Conservation (phyloP, 92 coral and sea anemone species). For the Isaurus tuberculatus region DNA sequence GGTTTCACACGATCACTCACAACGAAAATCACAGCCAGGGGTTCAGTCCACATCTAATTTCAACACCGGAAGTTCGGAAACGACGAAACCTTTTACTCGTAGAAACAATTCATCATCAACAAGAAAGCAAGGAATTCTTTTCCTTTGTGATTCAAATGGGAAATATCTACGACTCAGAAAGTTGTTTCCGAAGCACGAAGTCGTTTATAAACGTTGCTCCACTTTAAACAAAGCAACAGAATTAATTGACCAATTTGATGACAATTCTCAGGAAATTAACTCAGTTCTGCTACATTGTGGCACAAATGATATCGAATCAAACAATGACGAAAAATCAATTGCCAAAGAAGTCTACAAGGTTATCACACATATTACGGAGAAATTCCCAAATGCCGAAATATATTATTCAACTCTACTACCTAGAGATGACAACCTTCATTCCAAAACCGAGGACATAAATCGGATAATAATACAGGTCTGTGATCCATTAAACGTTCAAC, state of each 20-base stretch:
- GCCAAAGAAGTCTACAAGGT: neutral
- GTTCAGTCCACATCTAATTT: no score
- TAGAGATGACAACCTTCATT: conserved; percentile 10
- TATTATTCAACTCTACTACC: conserved; percentile 21
- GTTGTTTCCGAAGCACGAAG: conserved; percentile 6
- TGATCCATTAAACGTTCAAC: neutral
- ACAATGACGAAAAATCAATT: conserved; percentile 8
- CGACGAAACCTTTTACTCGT: neutral
- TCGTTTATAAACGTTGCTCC: conserved; percentile 16
- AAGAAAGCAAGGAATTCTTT: conserved; percentile 4
- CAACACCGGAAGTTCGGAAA: no score
- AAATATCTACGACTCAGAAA: conserved; percentile 20
- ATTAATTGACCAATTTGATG: conserved; percentile 8
- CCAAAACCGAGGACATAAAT: conserved; percentile 1
- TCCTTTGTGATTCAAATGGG: conserved; percentile 41
- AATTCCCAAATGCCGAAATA: neutral
- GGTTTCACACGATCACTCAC: no score
- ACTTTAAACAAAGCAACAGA: conserved; percentile 10
- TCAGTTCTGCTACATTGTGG: conserved; percentile 5
- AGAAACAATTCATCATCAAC: conserved; percentile 1
- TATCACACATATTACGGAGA: neutral
- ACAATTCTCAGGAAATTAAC: neutral
- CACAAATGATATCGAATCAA: neutral
- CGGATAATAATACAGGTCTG: neutral
- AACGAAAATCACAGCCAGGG: no score